Evolutionary conservation across 2,113 vertebrate genomes (phyloP), one percentile per base, ranked within the genome.

Genomic region (Coryphaenoides rupestris): DNA sequence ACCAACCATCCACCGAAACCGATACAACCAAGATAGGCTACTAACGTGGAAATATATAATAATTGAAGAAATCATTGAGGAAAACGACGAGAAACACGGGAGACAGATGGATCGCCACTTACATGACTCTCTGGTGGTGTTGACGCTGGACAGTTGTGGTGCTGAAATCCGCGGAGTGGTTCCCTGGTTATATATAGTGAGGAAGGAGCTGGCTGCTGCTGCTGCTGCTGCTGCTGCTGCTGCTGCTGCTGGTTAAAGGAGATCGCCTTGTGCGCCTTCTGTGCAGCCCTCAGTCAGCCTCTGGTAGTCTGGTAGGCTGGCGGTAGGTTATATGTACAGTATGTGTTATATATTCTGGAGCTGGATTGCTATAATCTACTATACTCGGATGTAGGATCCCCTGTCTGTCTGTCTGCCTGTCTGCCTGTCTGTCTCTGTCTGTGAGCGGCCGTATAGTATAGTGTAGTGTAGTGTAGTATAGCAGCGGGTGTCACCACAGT

Each of bases 221-320:
- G 74, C 79, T 81, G 2, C 12, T 82, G 76, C 73, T 78, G 74
- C 79, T 81, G 2, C 12, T 82, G 70, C 79, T 78, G 76, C 73
- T 78, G 76, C 73, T 78, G 74, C 79, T 81, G 2, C 12, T 82
- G n/a, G n/a, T n/a, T n/a, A n/a, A 80, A 84, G 79, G 64, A 76
- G 76, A 74, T 82, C 78, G 76, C 72, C 78, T 78, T 72, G 26
- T 70, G 72, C 76, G 75, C 78, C 79, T 14, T 26, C 78, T 76
- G 81, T 75, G 80, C 81, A 74, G 67, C 66, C 80, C 84, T 87
- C 77, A 84, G 74, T 80, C 83, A 63, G 66, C 80, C 79, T 81
- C 63, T 62, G 74, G 49, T 73, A 28, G 78, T n/a, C n/a, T n/a
- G 47, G 82, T 78, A 63, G 72, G 55, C 78, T 86, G 79, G 74